phyloP scores from a whole-genome alignment of 2,888 invertebrate genomes.

The Cenopis cana region DNA sequence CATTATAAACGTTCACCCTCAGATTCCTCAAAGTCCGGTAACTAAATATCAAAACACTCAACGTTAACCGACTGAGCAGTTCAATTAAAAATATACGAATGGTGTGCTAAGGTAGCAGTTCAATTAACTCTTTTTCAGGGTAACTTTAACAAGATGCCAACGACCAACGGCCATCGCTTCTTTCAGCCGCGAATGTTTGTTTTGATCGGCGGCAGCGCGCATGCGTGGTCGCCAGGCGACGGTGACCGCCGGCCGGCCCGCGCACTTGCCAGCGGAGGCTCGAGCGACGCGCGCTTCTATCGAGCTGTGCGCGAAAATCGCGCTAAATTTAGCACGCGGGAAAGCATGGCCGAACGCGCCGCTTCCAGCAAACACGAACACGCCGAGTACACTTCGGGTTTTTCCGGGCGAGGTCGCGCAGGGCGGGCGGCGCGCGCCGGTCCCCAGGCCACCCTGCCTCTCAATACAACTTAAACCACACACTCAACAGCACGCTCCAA shows the following conservation, averaged over 20 bases:
- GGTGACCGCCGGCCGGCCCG: constrained; percentile 41
- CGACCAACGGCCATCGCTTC: constrained; percentile 18
- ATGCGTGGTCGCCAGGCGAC: constrained; percentile 60
- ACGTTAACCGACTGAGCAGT: not conserved
- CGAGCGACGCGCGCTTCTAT: constrained; percentile 58
- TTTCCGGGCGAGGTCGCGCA: constrained; percentile 65
- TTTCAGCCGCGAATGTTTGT: constrained; percentile 47
- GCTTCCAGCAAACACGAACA: constrained; percentile 49
- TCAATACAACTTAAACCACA: constrained; percentile 57
- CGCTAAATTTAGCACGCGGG: constrained; percentile 69
- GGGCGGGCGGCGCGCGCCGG: constrained; percentile 82
- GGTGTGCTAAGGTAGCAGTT: not conserved
- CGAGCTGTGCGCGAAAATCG: constrained; percentile 58
- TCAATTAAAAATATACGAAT: not conserved
- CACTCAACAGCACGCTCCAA: constrained; percentile 55
- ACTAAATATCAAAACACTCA: not conserved
- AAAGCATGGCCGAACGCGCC: constrained; percentile 52
- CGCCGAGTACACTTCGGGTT: constrained; percentile 55
- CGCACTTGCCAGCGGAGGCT: constrained; percentile 63
- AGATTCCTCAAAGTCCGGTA: too few species aligned
- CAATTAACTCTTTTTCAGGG: constrained; percentile 17
- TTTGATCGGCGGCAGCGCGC: constrained; percentile 62
- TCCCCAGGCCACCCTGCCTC: constrained; percentile 56
- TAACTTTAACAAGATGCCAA: constrained; percentile 27
- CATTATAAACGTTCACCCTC: too few species aligned